phyloP scores from a whole-genome alignment of 2,797 vertebrate species.

The Peromyscus eremicus region DNA sequence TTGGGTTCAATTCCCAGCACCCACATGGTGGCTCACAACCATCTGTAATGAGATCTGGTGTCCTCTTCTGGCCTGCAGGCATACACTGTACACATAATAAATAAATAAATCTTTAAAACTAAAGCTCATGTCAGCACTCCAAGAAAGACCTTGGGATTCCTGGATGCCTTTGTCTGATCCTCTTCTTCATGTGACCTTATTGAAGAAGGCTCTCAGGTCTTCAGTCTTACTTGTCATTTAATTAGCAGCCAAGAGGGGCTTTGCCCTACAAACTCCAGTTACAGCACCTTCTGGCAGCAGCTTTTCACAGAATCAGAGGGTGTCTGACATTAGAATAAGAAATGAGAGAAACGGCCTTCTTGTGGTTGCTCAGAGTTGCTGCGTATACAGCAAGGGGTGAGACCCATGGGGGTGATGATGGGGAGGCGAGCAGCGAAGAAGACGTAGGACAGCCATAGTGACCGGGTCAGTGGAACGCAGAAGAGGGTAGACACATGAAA shows the following conservation, averaged over 20 bases:
- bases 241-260: too few species aligned
- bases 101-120: background rate
- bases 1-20: too few species aligned
- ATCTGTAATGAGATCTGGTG: too few species aligned
- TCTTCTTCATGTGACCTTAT: background rate
- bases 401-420: background rate
- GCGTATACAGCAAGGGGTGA: background rate
- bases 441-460: too few species aligned
- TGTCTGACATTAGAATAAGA: constrained; percentile 27
- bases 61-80: too few species aligned
- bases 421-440: background rate
- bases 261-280: background rate
- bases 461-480: background rate
- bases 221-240: background rate
- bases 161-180: background rate
- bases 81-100: too few species aligned
- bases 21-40: too few species aligned
- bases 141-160: background rate
- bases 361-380: background rate
- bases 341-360: background rate
- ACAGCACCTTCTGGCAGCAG: background rate
- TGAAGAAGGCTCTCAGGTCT: background rate
- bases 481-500: background rate
- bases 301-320: constrained; percentile 39
- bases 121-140: background rate